A percentile compares a stretch with the other conserved stretches of the same genome.
Conservation (phyloP, 2,888 invertebrate genomes). For the Resseliella maxima region DNA sequence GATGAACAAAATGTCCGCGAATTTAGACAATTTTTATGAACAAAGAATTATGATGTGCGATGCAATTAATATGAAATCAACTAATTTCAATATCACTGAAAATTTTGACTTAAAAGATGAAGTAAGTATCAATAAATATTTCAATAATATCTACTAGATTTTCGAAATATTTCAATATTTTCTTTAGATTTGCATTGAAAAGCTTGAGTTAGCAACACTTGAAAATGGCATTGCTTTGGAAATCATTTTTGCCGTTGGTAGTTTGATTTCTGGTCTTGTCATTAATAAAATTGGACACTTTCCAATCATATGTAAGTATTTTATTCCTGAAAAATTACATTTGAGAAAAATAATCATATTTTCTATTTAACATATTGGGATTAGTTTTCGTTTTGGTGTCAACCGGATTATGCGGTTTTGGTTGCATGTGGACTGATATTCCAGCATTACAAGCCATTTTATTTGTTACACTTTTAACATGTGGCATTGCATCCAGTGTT, state of each 20-base stretch:
- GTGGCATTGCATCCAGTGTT: slow-evolving; percentile 63
- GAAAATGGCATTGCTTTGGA: slow-evolving; percentile 63
- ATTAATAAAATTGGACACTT: slow-evolving; percentile 62
- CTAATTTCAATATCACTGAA: not conserved
- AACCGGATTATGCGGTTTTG: slow-evolving; percentile 62
- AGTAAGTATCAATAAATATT: not conserved
- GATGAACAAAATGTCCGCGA: slow-evolving; percentile 64
- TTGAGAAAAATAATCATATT: not conserved
- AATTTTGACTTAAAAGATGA: not conserved
- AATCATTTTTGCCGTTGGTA: slow-evolving; percentile 62
- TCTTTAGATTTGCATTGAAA: slow-evolving; percentile 61
- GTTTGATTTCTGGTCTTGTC: slow-evolving; percentile 62
- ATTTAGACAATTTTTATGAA: slow-evolving; percentile 61
- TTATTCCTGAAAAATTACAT: not conserved
- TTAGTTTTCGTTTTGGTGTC: slow-evolving; percentile 56
- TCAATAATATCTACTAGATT: not conserved
- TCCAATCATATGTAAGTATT: slow-evolving; percentile 7
- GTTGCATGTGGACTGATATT: slow-evolving; percentile 60
- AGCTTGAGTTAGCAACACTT: slow-evolving; percentile 63
- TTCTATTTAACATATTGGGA: not conserved
- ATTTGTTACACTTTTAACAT: slow-evolving; percentile 62
- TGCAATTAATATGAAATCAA: not conserved
- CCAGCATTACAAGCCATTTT: slow-evolving; percentile 63
- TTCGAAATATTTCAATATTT: not conserved
- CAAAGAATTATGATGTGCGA: slow-evolving; percentile 63